phyloP scores from a whole-genome alignment of 2,888 invertebrate genomes.

The Hirudinaria manillensis region DNA sequence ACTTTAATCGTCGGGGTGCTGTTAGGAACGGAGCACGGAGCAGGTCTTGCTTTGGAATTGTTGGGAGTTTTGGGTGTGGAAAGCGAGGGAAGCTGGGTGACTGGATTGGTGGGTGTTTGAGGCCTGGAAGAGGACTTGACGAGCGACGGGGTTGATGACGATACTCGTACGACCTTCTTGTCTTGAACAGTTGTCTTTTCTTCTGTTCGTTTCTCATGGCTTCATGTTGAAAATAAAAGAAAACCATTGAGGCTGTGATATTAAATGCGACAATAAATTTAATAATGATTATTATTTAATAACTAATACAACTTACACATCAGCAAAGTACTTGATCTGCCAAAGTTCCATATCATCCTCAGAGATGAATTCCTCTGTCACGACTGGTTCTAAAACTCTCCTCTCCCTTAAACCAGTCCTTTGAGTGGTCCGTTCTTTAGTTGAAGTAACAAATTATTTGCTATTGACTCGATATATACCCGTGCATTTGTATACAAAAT shows the following conservation, averaged over 20 bases:
- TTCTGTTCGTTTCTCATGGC: too few species aligned
- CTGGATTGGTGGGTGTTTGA: too few species aligned
- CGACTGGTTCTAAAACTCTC: conserved; percentile 83
- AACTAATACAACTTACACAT: conserved; percentile 44
- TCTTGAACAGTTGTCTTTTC: too few species aligned
- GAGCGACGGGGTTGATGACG: too few species aligned
- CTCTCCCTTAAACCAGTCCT: conserved; percentile 87
- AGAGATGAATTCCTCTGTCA: conserved; percentile 89
- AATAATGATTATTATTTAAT: not conserved
- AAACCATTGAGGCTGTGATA: too few species aligned
- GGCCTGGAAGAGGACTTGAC: too few species aligned
- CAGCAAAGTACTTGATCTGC: conserved; percentile 69
- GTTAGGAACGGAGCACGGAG: too few species aligned
- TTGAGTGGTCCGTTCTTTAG: conserved; percentile 60
- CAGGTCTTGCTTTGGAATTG: not conserved
- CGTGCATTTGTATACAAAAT: not conserved
- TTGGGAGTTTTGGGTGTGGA: not conserved
- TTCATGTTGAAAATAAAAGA: too few species aligned
- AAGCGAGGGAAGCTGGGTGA: too few species aligned
- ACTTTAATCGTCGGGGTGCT: not conserved
- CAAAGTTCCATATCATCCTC: conserved; percentile 90
- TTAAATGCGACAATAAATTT: too few species aligned
- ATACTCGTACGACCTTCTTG: too few species aligned
- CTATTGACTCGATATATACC: not conserved
- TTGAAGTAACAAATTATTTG: not conserved